A percentile compares a stretch with the other conserved stretches of the same genome.
phyloP scores from a whole-genome alignment of 1,140 invertebrate genomes.

The Atta texana region DNA sequence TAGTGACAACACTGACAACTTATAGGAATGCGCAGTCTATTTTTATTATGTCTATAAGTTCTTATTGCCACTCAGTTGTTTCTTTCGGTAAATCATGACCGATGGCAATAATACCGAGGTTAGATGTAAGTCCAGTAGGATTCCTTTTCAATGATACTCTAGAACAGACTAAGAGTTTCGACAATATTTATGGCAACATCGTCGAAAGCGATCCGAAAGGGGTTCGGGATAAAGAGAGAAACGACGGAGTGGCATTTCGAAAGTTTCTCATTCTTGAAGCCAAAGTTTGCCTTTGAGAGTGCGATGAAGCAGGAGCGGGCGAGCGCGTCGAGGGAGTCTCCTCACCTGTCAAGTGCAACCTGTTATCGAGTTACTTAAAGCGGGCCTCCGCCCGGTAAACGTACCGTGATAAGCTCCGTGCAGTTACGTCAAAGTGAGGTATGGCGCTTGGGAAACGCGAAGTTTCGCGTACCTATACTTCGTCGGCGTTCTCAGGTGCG shows the following conservation, averaged over 20 bases:
- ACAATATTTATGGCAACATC: conserved; percentile 44
- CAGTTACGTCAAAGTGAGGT: conserved; percentile 65
- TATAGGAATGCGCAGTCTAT: too few species aligned
- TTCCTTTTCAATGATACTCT: conserved; percentile 13
- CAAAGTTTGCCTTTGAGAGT: conserved; percentile 65
- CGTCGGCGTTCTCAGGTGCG: conserved; percentile 39
- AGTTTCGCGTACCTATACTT: conserved; percentile 53
- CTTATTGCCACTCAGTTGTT: not conserved
- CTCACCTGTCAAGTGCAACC: conserved; percentile 77
- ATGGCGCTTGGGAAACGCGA: conserved; percentile 38
- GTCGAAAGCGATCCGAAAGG: conserved; percentile 25
- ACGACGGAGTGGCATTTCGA: conserved; percentile 67
- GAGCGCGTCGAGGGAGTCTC: conserved; percentile 61
- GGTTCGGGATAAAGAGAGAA: conserved; percentile 60
- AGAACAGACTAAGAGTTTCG: conserved; percentile 16
- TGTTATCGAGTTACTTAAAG: conserved; percentile 78
- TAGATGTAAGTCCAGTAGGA: not conserved
- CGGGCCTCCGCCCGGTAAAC: conserved; percentile 60
- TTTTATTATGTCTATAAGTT: not conserved
- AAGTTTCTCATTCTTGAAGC: conserved; percentile 76
- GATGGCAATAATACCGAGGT: not conserved
- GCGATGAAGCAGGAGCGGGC: conserved; percentile 28
- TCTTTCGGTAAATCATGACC: not conserved
- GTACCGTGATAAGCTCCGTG: conserved; percentile 56
- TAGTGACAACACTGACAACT: too few species aligned